Percentiles rank a stretch among this genome's conserved stretches.
These are phyloP conservation scores for Allolobophora icterica DNA, from an alignment of 2,888 invertebrate species.

Conservation along the genomic window DNA sequence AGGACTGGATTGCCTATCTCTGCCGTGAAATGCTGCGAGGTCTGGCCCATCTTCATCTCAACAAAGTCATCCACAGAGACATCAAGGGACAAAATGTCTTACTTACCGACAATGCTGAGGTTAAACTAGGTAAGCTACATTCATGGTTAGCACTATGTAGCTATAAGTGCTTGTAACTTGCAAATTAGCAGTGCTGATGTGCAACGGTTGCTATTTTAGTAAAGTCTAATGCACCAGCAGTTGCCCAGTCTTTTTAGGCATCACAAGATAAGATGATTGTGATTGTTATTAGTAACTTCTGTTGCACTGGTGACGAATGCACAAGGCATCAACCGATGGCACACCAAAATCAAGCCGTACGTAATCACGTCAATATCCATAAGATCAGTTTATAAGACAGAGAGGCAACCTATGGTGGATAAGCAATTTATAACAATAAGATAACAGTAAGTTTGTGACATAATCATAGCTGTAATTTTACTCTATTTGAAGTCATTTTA, in stretches of 20 bases:
- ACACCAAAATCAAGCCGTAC: too few relatives aligned
- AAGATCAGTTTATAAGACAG: too few relatives aligned
- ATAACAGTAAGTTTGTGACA: too few relatives aligned
- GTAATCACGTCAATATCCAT: too few relatives aligned
- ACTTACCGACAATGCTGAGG: slow-evolving; percentile 98
- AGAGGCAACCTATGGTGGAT: too few relatives aligned
- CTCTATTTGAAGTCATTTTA: too few relatives aligned
- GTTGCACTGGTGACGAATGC: too few relatives aligned
- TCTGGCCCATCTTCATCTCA: slow-evolving; percentile 50
- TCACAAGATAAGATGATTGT: neutral
- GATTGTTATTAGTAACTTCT: too few relatives aligned
- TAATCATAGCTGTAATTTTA: too few relatives aligned
- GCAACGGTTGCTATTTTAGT: neutral
- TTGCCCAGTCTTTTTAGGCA: too few relatives aligned
- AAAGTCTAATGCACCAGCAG: neutral
- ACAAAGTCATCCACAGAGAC: slow-evolving; percentile 73
- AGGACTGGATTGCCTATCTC: slow-evolving; percentile 99
- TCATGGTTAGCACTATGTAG: neutral
- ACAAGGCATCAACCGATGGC: too few relatives aligned
- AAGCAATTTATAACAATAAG: too few relatives aligned
- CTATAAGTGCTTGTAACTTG: neutral
- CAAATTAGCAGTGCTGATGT: neutral
- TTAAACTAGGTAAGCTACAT: slow-evolving; percentile 82
- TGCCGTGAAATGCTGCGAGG: slow-evolving; percentile 78
- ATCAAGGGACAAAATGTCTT: slow-evolving; percentile 84